These are phyloP conservation scores for Crypturellus tataupa DNA, from an alignment of 2,797 vertebrate species.

Conservation along the genomic window DNA sequence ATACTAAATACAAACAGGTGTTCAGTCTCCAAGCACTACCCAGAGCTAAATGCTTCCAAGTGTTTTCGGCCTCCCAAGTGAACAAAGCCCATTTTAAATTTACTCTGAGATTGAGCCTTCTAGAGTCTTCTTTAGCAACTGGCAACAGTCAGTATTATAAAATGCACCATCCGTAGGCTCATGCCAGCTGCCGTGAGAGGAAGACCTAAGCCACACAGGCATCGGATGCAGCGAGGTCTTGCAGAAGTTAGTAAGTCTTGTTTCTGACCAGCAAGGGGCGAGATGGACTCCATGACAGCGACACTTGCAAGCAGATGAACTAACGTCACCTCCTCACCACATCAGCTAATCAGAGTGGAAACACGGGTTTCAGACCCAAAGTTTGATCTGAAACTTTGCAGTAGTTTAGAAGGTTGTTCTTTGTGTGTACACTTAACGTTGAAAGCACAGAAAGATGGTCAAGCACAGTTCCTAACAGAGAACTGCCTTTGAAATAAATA, in stretches of 20 bases:
- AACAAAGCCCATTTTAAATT: background rate
- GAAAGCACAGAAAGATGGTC: background rate
- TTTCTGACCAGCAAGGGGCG: background rate
- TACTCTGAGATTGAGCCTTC: background rate
- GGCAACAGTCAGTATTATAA: background rate
- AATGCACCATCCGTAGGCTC: background rate
- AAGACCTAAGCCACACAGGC: no score
- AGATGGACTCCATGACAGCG: no score
- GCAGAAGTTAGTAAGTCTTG: background rate
- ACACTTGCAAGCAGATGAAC: background rate
- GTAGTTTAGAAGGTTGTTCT: background rate
- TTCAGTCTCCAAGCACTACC: background rate
- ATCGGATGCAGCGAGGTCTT: background rate
- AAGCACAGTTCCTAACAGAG: background rate
- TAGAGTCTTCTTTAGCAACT: background rate
- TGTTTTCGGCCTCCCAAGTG: no score
- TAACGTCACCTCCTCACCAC: background rate
- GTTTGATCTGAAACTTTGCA: background rate
- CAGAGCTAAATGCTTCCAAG: background rate
- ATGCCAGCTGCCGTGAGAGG: background rate
- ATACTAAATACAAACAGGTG: background rate
- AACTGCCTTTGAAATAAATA: background rate
- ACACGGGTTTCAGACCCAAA: background rate
- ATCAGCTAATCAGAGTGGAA: background rate
- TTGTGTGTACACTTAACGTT: background rate